These are phyloP conservation scores for Sylvilagus floridanus DNA, from an alignment of 2,797 vertebrate species.

Conservation along the genomic window DNA sequence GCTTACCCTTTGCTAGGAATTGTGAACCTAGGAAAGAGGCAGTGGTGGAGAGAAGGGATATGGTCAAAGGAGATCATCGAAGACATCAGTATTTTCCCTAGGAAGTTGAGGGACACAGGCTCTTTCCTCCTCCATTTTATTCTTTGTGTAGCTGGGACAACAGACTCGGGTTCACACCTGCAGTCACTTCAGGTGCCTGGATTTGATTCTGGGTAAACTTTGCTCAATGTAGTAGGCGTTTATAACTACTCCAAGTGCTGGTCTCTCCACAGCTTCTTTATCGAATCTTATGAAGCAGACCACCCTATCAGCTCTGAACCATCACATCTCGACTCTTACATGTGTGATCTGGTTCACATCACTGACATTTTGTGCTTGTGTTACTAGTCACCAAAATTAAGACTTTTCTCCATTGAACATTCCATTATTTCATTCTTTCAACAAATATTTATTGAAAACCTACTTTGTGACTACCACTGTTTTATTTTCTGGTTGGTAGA, in stretches of 20 bases:
- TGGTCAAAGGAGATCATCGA: neutral
- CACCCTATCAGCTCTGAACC: neutral
- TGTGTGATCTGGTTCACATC: neutral
- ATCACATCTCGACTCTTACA: neutral
- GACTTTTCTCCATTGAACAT: neutral
- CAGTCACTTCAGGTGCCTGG: neutral
- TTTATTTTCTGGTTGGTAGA: neutral
- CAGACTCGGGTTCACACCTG: neutral
- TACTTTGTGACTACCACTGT: neutral
- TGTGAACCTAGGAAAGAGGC: neutral
- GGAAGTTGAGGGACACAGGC: neutral
- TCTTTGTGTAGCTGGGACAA: neutral
- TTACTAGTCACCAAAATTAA: neutral
- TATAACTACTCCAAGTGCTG: neutral
- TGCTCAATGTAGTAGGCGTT: neutral
- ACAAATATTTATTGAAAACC: slow-evolving; percentile 17
- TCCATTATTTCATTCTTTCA: slow-evolving; percentile 43
- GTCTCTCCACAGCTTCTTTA: neutral
- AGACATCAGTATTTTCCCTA: neutral
- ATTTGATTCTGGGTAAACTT: neutral
- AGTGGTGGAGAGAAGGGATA: neutral
- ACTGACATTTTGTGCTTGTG: neutral
- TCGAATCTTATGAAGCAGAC: neutral
- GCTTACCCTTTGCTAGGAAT: neutral
- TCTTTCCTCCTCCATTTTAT: neutral